Evolutionary conservation across 2,797 vertebrate species (phyloP), one percentile per base, ranked within the genome.

Genomic region (Leuciscus waleckii): DNA sequence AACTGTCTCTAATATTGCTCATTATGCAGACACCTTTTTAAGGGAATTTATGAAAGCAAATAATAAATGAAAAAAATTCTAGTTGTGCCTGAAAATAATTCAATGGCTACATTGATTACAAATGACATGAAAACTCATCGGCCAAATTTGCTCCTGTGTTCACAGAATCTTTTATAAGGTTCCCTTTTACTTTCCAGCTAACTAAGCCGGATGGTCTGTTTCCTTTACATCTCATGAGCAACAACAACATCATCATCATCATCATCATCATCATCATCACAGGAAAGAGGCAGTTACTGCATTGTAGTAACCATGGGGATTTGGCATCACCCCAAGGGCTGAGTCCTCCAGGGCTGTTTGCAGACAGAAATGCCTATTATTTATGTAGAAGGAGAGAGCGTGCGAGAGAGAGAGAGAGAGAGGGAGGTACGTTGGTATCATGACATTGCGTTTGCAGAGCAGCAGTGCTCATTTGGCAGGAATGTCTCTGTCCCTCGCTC

Each of bases 291-390:
- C 90, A 89, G 89, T 92, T 85, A 89, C 88, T 92, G 88, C 51
- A 56, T 88, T 81, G 54, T 85, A 83, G 93, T 95, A 93, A 93
- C 92, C 92, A 93, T 94, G 93, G 92, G 90, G 93, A 95, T 91
- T 92, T 94, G 94, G 93, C 89, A 87, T 76, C 76, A 29, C 82
- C 89, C 94, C 94, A 93, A 75, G 86, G 91, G 84, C 90, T 87
- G 87, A 88, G 88, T 89, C 90, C 87, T 84, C 89, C 86, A n/a
- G 87, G 67, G 84, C 86, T 39, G 21, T 90, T 88, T 86, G 90
- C 89, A 82, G 84, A 81, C 90, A 90, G 86, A 91, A 92, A 94
- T 91, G 87, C 89, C 90, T 92, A 87, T 93, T 91, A 92, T 93
- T 91, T 90, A 90, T 83, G 23, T 86, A 82, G 87, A 35, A 35